A percentile compares a stretch with the other conserved stretches of the same genome.
These are phyloP conservation scores for Venturia canescens DNA, from an alignment of 1,140 invertebrate genomes.

Conservation along the genomic window DNA sequence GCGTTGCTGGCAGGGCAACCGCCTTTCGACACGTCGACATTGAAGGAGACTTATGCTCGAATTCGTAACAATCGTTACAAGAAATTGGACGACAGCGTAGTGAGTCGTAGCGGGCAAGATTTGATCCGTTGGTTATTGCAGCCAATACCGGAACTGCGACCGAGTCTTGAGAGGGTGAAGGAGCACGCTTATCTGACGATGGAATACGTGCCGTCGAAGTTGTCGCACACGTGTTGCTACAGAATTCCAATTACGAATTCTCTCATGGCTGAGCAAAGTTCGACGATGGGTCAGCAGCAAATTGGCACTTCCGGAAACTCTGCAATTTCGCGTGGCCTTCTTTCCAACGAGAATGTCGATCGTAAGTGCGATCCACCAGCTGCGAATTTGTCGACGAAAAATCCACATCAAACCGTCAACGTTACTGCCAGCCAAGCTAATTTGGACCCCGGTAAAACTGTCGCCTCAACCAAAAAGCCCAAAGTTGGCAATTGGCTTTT, in stretches of 20 bases:
- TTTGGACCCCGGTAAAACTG: conserved; percentile 1
- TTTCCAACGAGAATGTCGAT: conserved; percentile 24
- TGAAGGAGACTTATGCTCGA: conserved; percentile 81
- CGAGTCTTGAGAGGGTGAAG: conserved; percentile 79
- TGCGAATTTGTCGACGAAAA: background rate
- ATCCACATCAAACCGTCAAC: conserved; percentile 2
- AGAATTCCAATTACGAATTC: conserved; percentile 57
- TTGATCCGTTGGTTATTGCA: conserved; percentile 80
- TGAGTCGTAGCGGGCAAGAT: conserved; percentile 76
- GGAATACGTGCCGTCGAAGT: conserved; percentile 65
- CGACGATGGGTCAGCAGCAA: background rate
- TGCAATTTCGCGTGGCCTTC: background rate
- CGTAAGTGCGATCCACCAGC: background rate
- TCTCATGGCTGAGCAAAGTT: conserved; percentile 2
- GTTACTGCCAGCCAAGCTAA: background rate
- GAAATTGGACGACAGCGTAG: conserved; percentile 76
- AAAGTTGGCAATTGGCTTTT: conserved; percentile 70
- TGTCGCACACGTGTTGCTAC: conserved; percentile 70
- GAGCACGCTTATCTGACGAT: conserved; percentile 80
- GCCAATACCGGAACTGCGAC: conserved; percentile 79
- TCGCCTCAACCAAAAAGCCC: conserved; percentile 47
- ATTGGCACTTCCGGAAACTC: background rate
- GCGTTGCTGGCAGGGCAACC: conserved; percentile 84
- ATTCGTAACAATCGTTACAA: conserved; percentile 83
- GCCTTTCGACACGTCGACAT: conserved; percentile 82